A percentile compares a stretch with the other conserved stretches of the same genome.
These are phyloP conservation scores for Eristalis tenax DNA, from an alignment of 2,888 invertebrate genomes.

Conservation along the genomic window DNA sequence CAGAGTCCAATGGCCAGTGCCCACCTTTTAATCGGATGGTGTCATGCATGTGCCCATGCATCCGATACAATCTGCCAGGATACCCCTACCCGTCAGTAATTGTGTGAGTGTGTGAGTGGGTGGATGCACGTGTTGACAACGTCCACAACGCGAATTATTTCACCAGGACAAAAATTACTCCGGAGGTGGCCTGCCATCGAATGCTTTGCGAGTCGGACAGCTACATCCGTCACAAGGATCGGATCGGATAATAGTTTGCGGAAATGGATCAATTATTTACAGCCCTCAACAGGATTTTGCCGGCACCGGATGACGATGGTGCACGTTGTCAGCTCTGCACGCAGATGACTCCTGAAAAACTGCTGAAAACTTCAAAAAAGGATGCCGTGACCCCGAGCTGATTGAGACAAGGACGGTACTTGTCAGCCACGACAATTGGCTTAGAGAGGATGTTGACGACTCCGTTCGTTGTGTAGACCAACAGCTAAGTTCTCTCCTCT, in stretches of 20 bases:
- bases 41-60: conserved; percentile 25
- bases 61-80: conserved; percentile 37
- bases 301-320: conserved; percentile 45
- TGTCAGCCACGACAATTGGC: conserved; percentile 55
- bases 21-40: conserved; percentile 34
- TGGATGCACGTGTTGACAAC: conserved; percentile 5
- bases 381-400: not conserved
- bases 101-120: conserved; percentile 16
- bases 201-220: conserved; percentile 65
- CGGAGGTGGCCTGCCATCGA: conserved; percentile 61
- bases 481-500: conserved; percentile 4
- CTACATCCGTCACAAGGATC: conserved; percentile 72
- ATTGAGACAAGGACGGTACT: conserved; percentile 33
- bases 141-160: conserved; percentile 66
- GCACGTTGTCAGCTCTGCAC: not conserved
- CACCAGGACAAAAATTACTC: conserved; percentile 69
- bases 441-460: conserved; percentile 52
- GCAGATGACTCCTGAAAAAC: conserved; percentile 9
- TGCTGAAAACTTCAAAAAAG: conserved; percentile 40
- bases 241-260: conserved; percentile 74
- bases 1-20: conserved; percentile 26
- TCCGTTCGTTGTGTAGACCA: not conserved
- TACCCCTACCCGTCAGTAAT: too few species aligned
- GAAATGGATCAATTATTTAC: conserved; percentile 75
- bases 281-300: conserved; percentile 64